Evolutionary conservation across 2,113 vertebrate species (phyloP), one percentile per base, ranked within the genome.

Genomic region (Bolborhynchus lineola): DNA sequence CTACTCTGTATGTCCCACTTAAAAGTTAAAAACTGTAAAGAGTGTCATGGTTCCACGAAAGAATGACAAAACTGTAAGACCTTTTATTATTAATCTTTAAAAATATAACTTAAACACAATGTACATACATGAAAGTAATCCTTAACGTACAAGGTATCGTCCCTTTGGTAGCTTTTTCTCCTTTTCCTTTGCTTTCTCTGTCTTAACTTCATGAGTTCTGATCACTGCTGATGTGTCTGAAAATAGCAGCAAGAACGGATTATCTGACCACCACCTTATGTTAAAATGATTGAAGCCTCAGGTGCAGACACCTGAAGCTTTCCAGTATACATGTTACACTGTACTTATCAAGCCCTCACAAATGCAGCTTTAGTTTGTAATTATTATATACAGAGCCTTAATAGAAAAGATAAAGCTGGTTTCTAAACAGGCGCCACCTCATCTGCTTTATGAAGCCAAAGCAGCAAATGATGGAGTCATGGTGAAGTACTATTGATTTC

Each of bases 211-310:
- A 93, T 94, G 97, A 86, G 86, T 94, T 96, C 97, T 97, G 70
- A 95, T 95, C 97, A 97, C 82, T 42, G 96, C 97, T 63, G 96
- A 96, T 63, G 46, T 93, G 95, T 96, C 98, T 98, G 96, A 89
- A 98, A 98, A 96, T 47, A 92, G 88, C 68, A 90, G 86, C 49
- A 82, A 93, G 52, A 96, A 92, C 3, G 11, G 81, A 92, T 92
- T 87, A 94, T 9, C 87, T 86, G 52, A 79, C 8, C 49, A 84
- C 7, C 39, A 53, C 16, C 17, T 62, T 21, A 76, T 11, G 23
- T 81, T 67, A 67, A 68, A 82, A 83, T 55, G 33, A 59, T 15
- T 37, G 24, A 71, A 33, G 64, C 41, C 77, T 92, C 82, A 70
- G 49, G n/a, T 75, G 82, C 49, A 67, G 75, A 41, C 39, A 57